A percentile compares a stretch with the other conserved stretches of the same genome.
Conservation (phyloP, 1,140 invertebrate species). For the Artemia franciscana region DNA sequence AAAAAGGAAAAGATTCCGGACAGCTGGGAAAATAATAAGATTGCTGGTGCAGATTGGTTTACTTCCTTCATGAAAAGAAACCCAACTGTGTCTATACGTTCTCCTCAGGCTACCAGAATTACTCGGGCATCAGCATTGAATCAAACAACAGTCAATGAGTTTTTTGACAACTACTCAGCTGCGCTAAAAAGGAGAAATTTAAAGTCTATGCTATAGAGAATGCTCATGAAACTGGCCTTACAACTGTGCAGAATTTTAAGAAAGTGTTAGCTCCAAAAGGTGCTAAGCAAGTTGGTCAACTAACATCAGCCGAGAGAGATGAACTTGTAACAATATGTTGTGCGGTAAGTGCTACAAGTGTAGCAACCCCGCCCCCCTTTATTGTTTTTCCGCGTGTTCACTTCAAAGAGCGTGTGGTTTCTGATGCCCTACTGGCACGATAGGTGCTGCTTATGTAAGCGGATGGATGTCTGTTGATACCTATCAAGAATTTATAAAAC, state of each 20-base stretch:
- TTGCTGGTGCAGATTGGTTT: slow-evolving; percentile 1
- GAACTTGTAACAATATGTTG: slow-evolving; percentile 19
- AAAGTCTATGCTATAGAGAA: slow-evolving; percentile 16
- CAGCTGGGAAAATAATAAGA: not conserved
- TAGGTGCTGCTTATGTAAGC: slow-evolving; percentile 5
- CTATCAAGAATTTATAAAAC: slow-evolving; percentile 13
- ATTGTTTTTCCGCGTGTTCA: slow-evolving; percentile 21
- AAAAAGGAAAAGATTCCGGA: not conserved
- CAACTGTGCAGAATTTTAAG: slow-evolving; percentile 18
- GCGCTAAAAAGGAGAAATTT: slow-evolving; percentile 14
- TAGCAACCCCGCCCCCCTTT: slow-evolving; percentile 20
- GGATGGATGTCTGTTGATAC: slow-evolving; percentile 17
- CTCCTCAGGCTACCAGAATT: not conserved
- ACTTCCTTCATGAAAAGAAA: not conserved
- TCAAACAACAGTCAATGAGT: not conserved
- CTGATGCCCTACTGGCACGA: slow-evolving; percentile 19
- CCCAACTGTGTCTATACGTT: not conserved
- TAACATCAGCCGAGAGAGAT: slow-evolving; percentile 20
- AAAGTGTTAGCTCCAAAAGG: slow-evolving; percentile 18
- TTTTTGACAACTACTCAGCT: slow-evolving; percentile 10
- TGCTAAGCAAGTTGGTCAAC: slow-evolving; percentile 19
- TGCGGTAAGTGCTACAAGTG: slow-evolving; percentile 19
- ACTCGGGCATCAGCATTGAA: not conserved
- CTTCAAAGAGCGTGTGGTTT: slow-evolving; percentile 22
- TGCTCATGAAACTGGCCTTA: slow-evolving; percentile 21